Evolutionary conservation across 1,140 invertebrate species (phyloP).

Genomic region (Drosophila sproati): DNA sequence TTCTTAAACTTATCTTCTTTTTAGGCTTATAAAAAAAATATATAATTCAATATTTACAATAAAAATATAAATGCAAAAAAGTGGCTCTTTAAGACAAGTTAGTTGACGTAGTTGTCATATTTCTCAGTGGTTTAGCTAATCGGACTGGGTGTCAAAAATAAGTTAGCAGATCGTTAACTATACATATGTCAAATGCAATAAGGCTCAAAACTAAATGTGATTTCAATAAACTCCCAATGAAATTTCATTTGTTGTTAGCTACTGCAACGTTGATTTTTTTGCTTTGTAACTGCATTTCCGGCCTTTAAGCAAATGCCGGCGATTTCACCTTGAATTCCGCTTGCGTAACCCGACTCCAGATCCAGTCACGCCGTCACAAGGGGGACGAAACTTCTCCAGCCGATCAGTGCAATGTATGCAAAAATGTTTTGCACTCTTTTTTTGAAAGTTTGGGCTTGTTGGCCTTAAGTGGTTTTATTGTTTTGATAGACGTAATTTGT

Average conservation of each 20-base stretch:
- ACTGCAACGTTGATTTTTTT: slow-evolving; percentile 1
- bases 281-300: slow-evolving; percentile 48
- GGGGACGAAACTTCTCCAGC: neutral
- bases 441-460: neutral
- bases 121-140: slow-evolving; percentile 4
- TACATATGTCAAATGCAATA: slow-evolving; percentile 20
- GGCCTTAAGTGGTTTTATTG: slow-evolving; percentile 50
- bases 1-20: neutral
- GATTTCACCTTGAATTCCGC: slow-evolving; percentile 74
- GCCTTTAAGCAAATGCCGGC: slow-evolving; percentile 43
- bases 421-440: slow-evolving; percentile 51
- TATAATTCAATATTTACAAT: neutral
- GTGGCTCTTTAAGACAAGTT: too few relatives aligned
- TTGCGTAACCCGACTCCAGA: slow-evolving; percentile 52
- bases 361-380: slow-evolving; percentile 18
- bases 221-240: slow-evolving; percentile 49
- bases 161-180: neutral
- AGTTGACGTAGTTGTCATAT: neutral
- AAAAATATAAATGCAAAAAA: neutral
- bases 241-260: slow-evolving; percentile 15
- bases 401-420: slow-evolving; percentile 45
- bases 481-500: slow-evolving; percentile 50
- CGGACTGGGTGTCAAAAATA: slow-evolving; percentile 1
- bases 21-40: neutral
- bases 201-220: slow-evolving; percentile 51